These are phyloP conservation scores for Aplysina aerophoba DNA, from an alignment of 37 sponge, comb jelly and placozoan genomes.

Conservation along the genomic window DNA sequence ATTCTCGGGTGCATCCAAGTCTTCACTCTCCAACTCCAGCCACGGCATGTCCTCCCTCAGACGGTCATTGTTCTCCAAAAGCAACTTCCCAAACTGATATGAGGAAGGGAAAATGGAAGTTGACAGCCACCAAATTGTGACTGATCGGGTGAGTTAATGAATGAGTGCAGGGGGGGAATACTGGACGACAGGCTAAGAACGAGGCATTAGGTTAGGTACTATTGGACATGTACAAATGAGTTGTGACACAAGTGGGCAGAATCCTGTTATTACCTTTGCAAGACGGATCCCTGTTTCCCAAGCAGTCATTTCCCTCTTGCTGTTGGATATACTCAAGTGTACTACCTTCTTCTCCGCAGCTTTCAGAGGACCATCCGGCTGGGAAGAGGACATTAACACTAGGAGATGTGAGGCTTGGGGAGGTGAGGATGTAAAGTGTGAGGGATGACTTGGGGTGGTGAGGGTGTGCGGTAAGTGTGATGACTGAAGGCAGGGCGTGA, in stretches of 20 bases:
- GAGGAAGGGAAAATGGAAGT: neutral
- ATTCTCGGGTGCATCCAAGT: constrained; percentile 25
- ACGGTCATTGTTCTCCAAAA: constrained; percentile 58
- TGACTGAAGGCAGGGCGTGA: too few species aligned
- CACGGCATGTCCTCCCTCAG: constrained; percentile 72
- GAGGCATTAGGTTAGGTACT: too few species aligned
- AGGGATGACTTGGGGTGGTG: constrained; percentile 20
- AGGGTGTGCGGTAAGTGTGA: neutral
- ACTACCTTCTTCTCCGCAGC: constrained; percentile 66
- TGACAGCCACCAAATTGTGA: neutral
- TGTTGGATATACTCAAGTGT: constrained; percentile 69
- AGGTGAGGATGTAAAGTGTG: neutral
- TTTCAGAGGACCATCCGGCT: constrained; percentile 72
- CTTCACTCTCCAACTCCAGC: constrained; percentile 74
- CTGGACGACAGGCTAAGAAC: too few species aligned
- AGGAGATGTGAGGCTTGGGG: too few species aligned
- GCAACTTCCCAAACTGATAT: constrained; percentile 52
- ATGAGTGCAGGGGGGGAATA: too few species aligned
- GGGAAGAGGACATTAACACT: too few species aligned
- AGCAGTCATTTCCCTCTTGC: constrained; percentile 57
- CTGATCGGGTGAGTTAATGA: too few species aligned
- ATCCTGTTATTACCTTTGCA: constrained; percentile 59
- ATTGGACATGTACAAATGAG: neutral
- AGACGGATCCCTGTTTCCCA: constrained; percentile 78
- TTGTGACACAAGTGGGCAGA: neutral